Evolutionary conservation across 2,113 vertebrate genomes (phyloP), one percentile per base, ranked within the genome.

Genomic region (Pardalotus punctatus): DNA sequence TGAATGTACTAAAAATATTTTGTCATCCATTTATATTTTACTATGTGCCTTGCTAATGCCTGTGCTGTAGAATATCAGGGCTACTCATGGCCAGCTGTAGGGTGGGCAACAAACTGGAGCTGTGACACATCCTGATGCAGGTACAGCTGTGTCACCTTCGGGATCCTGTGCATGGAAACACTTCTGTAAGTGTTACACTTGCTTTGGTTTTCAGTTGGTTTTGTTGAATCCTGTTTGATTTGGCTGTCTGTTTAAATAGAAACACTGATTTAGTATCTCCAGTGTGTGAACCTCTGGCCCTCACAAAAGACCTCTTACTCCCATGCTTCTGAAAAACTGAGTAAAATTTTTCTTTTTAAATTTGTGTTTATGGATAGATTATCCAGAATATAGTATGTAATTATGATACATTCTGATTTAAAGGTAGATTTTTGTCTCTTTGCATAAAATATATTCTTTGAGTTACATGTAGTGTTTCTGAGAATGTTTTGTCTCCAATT

Each of bases 1-100:
- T 85, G 94, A 98, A 98, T 97, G 96, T 97, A 97, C 87, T 97
- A 31, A 85, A 97, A 90, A 91, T 54, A 58, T 29, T 25, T 45
- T 65, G 43, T 66, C 56, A 74, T 69, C 81, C 23, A 7, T 67
- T 73, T 90, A 3, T 81, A 12, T 92, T 94, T 93, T 86, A 61
- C 66, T 81, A 62, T 15, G 94, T 97, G 91, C 95, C 94, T 96
- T 97, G 94, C 79, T 66, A 70, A 62, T 60, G 53, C 79, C 74
- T 82, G 51, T 86, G 86, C 86, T 96, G 71, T 78, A 53, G 78
- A 58, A 4, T 33, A 19, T 65, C 57, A 29, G 82, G 86, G 83
- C 58, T 87, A 8, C 29, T 85, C 29, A 0, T 45, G 62, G 82
- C 87, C 79, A 74, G 35, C 61, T 77, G 18, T 9, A 33, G 80